Percentiles rank a stretch among this genome's conserved stretches.
Evolutionary conservation across 2,113 vertebrate species (phyloP).

Genomic region (Brachyhypopomus occidentalis): DNA sequence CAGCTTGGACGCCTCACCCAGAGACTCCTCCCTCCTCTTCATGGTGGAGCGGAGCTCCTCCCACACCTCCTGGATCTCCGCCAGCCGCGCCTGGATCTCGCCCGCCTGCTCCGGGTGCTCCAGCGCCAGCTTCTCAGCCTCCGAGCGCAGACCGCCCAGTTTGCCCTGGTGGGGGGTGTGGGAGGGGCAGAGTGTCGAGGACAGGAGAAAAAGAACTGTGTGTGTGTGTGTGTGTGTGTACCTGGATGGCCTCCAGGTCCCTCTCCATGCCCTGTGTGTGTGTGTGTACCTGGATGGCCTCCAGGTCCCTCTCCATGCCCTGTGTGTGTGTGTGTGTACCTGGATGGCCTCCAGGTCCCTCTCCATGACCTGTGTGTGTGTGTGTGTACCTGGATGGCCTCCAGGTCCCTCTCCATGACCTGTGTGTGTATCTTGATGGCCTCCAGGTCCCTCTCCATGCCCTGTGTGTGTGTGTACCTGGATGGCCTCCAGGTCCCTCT

Average conservation of each 20-base stretch:
- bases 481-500: slow-evolving; percentile 91
- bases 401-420: slow-evolving; percentile 85
- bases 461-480: slow-evolving; percentile 63
- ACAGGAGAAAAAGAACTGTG: neutral
- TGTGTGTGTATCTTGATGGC: neutral
- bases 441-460: too few species aligned
- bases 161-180: slow-evolving; percentile 72
- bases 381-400: slow-evolving; percentile 82
- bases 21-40: slow-evolving; percentile 83
- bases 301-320: too few species aligned
- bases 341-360: too few species aligned
- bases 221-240: slow-evolving; percentile 40
- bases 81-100: slow-evolving; percentile 73
- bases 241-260: slow-evolving; percentile 91
- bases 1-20: slow-evolving; percentile 89
- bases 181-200: neutral
- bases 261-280: slow-evolving; percentile 78
- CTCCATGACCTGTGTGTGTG: neutral
- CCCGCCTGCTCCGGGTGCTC: slow-evolving; percentile 81
- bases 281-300: too few species aligned
- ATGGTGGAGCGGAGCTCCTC: slow-evolving; percentile 85
- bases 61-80: slow-evolving; percentile 84
- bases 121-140: slow-evolving; percentile 78
- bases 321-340: neutral
- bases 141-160: slow-evolving; percentile 79